These are phyloP conservation scores for Cyphomyrmex costatus DNA, from an alignment of 1,140 invertebrate genomes.

Conservation along the genomic window DNA sequence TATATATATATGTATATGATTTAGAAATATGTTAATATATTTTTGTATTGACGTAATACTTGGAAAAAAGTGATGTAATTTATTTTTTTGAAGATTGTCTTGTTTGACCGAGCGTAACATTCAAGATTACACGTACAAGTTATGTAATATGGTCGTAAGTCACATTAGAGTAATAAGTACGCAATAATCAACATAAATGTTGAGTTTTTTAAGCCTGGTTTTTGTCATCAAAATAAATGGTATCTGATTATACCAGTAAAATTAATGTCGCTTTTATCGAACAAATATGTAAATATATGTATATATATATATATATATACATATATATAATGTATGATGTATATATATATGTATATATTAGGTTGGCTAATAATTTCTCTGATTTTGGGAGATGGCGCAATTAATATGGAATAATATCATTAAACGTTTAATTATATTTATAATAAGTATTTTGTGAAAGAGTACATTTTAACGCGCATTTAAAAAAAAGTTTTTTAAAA, in stretches of 20 bases:
- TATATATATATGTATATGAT: no score
- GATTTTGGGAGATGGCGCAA: no score
- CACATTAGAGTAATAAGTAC: background rate
- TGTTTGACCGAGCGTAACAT: background rate
- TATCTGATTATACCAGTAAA: background rate
- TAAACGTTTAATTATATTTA: no score
- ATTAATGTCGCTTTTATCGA: background rate
- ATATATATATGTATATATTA: background rate
- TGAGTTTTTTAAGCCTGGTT: background rate
- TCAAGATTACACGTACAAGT: background rate
- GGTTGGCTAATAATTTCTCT: no score
- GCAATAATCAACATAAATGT: background rate
- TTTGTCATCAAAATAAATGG: background rate
- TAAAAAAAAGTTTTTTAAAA: no score
- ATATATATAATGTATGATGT: no score
- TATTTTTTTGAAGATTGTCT: background rate
- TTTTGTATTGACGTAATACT: background rate
- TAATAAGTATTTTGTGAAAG: no score
- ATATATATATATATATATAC: no score
- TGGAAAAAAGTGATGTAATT: background rate
- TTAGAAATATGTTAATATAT: background rate
- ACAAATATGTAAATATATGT: no score
- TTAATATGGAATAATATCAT: no score
- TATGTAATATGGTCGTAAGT: background rate
- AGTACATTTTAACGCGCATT: no score